Evolutionary conservation across 2,888 invertebrate genomes (phyloP), one percentile per base, ranked within the genome.

Genomic region (Acleris cristana): DNA sequence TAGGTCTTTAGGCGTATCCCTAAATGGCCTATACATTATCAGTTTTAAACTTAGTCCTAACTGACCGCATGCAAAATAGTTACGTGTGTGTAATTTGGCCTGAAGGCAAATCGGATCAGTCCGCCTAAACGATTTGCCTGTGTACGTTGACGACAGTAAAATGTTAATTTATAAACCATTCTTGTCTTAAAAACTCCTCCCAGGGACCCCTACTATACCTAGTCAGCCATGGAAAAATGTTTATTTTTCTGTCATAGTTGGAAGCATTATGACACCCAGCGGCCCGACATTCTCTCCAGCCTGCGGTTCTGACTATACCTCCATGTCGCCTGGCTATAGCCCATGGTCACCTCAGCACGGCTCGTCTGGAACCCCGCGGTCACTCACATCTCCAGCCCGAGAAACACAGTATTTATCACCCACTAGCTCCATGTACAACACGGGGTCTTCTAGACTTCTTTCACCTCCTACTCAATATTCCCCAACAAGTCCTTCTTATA

Each of bases 261-360:
- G 97, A 68, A 96, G 97, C 87, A 98, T 98, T 68, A 99, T 99
- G 98, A 99, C 99, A 0, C 99, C 99, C 0, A 98, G 98, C 48
- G 98, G 97, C 3, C 98, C 99, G 1, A 97, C 98, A 64, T 99
- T 99, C 93, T 99, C 99, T n/a, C 99, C 99, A 3, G 98, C 98
- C 0, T 97, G 97, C 3, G 97, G 97, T 3, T 98, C 98, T 7
- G 99, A 99, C 82, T 97, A 97, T 0, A 98, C 98, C 14, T 99
- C 99, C 5, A 95, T 98, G 90, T 97, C 98, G 10, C 98, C 98
- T 0, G 96, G 95, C 0, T 97, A 96, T 82, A 95, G 96, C 44
- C 94, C 95, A 3, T 97, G 96, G 94, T 97, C 97, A 2, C 97
- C 97, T 1, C 94, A 95, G 79, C 96, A 96, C 0, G 95, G 95